A percentile compares a stretch with the other conserved stretches of the same genome.
phyloP scores from a whole-genome alignment of 2,888 invertebrate genomes.

The Acronicta leporina region DNA sequence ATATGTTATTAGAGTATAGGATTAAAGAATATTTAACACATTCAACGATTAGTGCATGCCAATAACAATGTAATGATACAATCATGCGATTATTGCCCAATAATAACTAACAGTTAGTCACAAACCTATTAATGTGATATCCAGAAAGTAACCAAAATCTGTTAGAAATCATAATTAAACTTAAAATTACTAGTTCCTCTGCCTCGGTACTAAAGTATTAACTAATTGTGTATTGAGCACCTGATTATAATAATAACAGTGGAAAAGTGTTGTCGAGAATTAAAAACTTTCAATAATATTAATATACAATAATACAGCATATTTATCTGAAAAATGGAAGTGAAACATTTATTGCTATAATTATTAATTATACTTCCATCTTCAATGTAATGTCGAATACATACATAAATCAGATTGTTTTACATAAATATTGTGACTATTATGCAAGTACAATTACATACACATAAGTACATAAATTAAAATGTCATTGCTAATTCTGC shows the following conservation, averaged over 20 bases:
- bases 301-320: constrained; percentile 39
- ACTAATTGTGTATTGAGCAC: constrained; percentile 57
- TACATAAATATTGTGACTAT: constrained; percentile 48
- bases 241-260: constrained; percentile 42
- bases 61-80: constrained; percentile 37
- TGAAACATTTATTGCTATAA: constrained; percentile 43
- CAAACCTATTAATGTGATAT: constrained; percentile 37
- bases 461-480: constrained; percentile 39
- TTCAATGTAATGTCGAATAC: constrained; percentile 52
- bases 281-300: constrained; percentile 26
- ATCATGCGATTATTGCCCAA: constrained; percentile 56
- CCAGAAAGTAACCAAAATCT: constrained; percentile 34
- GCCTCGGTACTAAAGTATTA: constrained; percentile 37
- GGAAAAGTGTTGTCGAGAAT: constrained; percentile 30
- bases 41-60: constrained; percentile 57
- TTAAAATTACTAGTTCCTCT: constrained; percentile 37
- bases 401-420: constrained; percentile 45
- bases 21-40: constrained; percentile 33
- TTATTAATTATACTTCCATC: constrained; percentile 40
- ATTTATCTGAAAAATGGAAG: constrained; percentile 33
- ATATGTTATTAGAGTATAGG: constrained; percentile 21
- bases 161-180: constrained; percentile 35
- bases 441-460: constrained; percentile 57
- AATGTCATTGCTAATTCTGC: constrained; percentile 62
- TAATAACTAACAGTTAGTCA: constrained; percentile 51